Conservation (phyloP, 2,888 invertebrate species). For the Palloptera scutellata region DNA sequence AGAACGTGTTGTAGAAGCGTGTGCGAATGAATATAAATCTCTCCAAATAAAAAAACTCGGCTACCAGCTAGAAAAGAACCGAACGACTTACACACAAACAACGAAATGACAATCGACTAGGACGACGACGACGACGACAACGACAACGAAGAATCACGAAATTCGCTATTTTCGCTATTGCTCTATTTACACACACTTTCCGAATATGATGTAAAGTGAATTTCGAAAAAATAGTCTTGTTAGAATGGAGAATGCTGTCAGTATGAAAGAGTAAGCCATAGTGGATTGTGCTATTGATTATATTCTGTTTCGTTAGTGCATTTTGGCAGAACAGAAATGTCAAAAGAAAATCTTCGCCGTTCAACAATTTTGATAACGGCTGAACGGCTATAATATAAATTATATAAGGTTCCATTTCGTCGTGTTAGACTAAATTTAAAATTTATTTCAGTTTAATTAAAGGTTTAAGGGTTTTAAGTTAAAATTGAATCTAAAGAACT, state of each 20-base stretch:
- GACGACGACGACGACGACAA: slow-evolving; percentile 24
- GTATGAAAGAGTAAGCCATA: neutral
- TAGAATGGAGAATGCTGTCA: neutral
- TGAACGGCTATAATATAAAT: too few relatives aligned
- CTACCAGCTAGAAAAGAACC: slow-evolving; percentile 21
- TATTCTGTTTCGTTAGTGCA: neutral
- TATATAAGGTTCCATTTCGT: too few relatives aligned
- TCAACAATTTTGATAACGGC: too few relatives aligned
- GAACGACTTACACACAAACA: slow-evolving; percentile 8
- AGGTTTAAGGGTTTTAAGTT: too few relatives aligned
- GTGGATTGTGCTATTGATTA: neutral
- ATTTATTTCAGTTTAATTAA: too few relatives aligned
- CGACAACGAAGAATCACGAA: slow-evolving; percentile 36
- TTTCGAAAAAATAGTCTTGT: neutral
- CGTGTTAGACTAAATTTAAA: too few relatives aligned
- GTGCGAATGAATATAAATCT: slow-evolving; percentile 21
- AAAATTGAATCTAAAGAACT: too few relatives aligned
- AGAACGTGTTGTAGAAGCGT: slow-evolving; percentile 29
- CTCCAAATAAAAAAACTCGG: slow-evolving; percentile 21
- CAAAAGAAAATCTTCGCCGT: too few relatives aligned
- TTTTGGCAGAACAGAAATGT: too few relatives aligned
- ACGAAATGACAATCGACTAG: slow-evolving; percentile 9
- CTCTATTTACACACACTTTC: slow-evolving; percentile 25
- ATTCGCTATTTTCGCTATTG: slow-evolving; percentile 35
- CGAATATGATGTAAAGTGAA: slow-evolving; percentile 15